Evolutionary conservation across 2,113 vertebrate genomes (phyloP), one percentile per base, ranked within the genome.

Genomic region (Grammomys dolichurus): DNA sequence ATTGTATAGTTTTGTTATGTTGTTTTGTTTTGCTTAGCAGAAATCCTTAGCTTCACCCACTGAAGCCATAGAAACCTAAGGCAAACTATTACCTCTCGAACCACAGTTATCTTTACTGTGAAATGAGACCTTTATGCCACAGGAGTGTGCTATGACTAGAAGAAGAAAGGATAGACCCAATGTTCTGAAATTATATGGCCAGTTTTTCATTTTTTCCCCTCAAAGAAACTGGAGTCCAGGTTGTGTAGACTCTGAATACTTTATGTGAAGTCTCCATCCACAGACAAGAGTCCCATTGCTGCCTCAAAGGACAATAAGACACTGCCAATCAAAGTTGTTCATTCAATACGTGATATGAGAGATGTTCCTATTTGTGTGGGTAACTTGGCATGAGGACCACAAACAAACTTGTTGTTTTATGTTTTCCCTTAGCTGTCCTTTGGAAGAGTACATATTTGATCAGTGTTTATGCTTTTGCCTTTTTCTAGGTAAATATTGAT

Each of bases 401-500:
- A 76, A 26, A 90, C 0, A 3, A 87, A 81, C 65, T 63, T 76
- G 9, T 69, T 4, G 13, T 51, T 76, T 87, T 24, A 73, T 48
- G 80, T 76, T 48, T 58, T 82, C 36, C 90, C 33, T 72, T 20
- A 73, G 13, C 28, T 94, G 84, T 77, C 48, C 91, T 89, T 84
- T 90, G 22, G 48, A 91, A 93, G 56, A 87, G 4, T 87, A 28
- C 54, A 58, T 63, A 36, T 90, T 92, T 90, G 40, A 65, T 77
- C 24, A 72, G 63, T 58, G 24, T 95, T 91, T 96, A 43, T 78
- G 31, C n/a, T 4, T 48, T 40, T 94, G 33, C 14, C 54, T 96
- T 92, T 93, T 95, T 65, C 65, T 56, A 36, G 36, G 70, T 89
- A 93, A 96, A 91, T 95, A 93, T 43, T 96, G 73, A 78, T 48